Evolutionary conservation across 1,140 invertebrate genomes (phyloP), one percentile per base, ranked within the genome.

Genomic region (Leptestheria dahalacensis): DNA sequence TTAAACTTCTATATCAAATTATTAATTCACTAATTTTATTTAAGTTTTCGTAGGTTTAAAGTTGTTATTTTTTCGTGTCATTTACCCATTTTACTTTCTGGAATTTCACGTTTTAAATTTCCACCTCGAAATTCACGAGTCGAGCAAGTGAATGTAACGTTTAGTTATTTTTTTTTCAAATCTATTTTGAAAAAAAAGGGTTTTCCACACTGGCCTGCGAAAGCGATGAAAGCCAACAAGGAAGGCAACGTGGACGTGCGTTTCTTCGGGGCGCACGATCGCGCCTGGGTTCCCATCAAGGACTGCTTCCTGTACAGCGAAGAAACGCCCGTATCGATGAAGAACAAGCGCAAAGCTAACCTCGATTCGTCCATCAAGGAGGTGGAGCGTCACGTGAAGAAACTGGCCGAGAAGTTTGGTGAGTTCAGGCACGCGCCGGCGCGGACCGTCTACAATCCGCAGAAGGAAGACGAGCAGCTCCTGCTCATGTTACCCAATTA

Each of bases 141-240:
- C n/a, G n/a, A n/a, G n/a, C n/a, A n/a, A n/a, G n/a, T n/a, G n/a
- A n/a, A n/a, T n/a, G n/a, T n/a, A n/a, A n/a, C n/a, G n/a, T n/a
- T n/a, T n/a, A n/a, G n/a, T n/a, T n/a, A n/a, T n/a, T n/a, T n/a
- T n/a, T n/a, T n/a, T n/a, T n/a, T n/a, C n/a, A n/a, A n/a, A n/a
- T n/a, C n/a, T n/a, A n/a, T n/a, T n/a, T n/a, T n/a, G n/a, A n/a
- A n/a, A n/a, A n/a, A 41, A 9, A n/a, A 55, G 75, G 91, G 91
- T 15, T 95, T 92, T 67, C 92, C 91, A 2, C 92, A 85, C 72
- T 95, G 92, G 91, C 91, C 92, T 0, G 90, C 88, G 0, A 96
- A 96, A 75, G 88, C 83, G 0, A 85, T 94, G 81, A 78, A 82
- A 4, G 75, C 84, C 25, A 71, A 79, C 12, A 74, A 77, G 26